Evolutionary conservation across 1,140 invertebrate genomes (phyloP).

Genomic region (Tachypleus tridentatus): DNA sequence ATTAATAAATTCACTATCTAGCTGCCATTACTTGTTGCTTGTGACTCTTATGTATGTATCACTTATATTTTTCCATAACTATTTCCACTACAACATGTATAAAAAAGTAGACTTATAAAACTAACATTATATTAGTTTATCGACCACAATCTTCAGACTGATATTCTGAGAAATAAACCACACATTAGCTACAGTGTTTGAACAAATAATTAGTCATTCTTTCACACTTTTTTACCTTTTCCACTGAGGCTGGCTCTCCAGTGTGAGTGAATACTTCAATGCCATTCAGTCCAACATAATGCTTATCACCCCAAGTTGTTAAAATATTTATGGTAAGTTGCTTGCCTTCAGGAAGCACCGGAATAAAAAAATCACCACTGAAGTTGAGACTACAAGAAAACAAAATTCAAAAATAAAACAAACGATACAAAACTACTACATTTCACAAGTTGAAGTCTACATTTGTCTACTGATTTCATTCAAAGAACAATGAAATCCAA

Average conservation of each 20-base stretch:
- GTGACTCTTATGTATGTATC: no score
- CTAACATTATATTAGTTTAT: neutral
- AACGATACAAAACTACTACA: no score
- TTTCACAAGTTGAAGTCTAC: no score
- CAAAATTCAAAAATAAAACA: no score
- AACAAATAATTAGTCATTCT: neutral
- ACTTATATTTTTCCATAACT: no score
- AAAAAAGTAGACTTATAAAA: neutral
- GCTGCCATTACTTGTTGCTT: no score
- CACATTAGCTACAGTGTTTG: no score
- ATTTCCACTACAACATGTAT: no score
- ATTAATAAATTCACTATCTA: no score
- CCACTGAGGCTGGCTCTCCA: constrained; percentile 41
- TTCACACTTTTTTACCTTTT: constrained; percentile 30
- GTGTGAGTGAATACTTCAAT: constrained; percentile 57
- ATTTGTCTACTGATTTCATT: no score
- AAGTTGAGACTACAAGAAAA: no score
- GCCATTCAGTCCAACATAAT: constrained; percentile 65
- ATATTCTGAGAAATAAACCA: neutral
- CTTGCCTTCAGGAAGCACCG: constrained; percentile 55
- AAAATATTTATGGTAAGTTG: constrained; percentile 53
- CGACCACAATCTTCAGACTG: neutral
- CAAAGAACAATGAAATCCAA: no score
- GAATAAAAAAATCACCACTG: constrained; percentile 42
- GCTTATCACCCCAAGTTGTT: constrained; percentile 68